phyloP scores from a whole-genome alignment of 2,888 invertebrate genomes.

The Lepetodrilus schrolli region DNA sequence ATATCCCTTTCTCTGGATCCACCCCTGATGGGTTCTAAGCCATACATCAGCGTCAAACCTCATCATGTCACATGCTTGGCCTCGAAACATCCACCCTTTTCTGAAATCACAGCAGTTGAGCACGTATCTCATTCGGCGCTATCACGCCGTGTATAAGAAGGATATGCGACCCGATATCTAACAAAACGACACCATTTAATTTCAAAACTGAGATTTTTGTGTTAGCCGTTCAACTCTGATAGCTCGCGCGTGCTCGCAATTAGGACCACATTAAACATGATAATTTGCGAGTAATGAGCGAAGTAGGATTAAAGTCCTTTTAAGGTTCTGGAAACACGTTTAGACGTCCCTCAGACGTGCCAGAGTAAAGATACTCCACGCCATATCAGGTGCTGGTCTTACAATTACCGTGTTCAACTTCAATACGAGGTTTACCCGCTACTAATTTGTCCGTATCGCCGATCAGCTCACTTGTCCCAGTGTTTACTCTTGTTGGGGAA shows the following conservation, averaged over 20 bases:
- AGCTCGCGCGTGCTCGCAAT: slow-evolving; percentile 34
- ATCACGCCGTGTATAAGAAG: not conserved
- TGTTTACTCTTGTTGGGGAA: slow-evolving; percentile 17
- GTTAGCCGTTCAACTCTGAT: slow-evolving; percentile 24
- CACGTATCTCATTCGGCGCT: slow-evolving; percentile 2
- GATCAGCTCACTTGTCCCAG: slow-evolving; percentile 17
- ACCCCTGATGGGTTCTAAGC: not conserved
- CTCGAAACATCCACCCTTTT: not conserved
- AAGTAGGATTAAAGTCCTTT: slow-evolving; percentile 26
- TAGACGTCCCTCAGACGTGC: slow-evolving; percentile 16
- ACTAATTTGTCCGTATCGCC: slow-evolving; percentile 25
- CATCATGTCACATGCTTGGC: not conserved
- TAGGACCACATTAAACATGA: slow-evolving; percentile 38
- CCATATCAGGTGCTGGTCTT: slow-evolving; percentile 8
- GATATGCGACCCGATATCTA: slow-evolving; percentile 16
- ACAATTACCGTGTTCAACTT: slow-evolving; percentile 21
- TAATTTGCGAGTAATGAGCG: slow-evolving; percentile 40
- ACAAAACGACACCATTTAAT: slow-evolving; percentile 26
- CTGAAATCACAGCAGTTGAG: not conserved
- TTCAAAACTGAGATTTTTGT: slow-evolving; percentile 26
- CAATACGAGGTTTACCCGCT: not conserved
- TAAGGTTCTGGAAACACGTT: slow-evolving; percentile 12
- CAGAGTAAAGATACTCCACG: not conserved
- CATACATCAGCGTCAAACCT: slow-evolving; percentile 8
- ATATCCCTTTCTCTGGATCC: not conserved